Percentiles rank a stretch among this genome's conserved stretches.
Conservation (phyloP, 2,113 vertebrate species). For the Mungos mungo region DNA sequence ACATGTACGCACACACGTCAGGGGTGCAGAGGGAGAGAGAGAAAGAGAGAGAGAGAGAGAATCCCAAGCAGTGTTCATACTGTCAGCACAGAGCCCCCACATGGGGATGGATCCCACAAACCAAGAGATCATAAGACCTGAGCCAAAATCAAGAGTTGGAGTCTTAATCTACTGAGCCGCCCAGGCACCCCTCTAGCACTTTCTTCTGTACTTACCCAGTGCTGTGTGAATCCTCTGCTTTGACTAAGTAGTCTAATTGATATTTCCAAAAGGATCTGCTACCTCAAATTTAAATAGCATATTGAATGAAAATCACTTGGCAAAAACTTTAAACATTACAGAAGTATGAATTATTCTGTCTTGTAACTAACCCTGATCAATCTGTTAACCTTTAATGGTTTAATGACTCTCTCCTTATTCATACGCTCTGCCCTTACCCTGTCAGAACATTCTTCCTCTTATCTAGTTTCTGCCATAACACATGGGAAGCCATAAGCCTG, state of each 20-base stretch:
- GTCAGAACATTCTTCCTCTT: not conserved
- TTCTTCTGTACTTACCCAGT: not conserved
- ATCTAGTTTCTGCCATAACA: not conserved
- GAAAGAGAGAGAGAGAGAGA: too few species aligned
- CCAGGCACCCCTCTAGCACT: too few species aligned
- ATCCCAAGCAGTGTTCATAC: too few species aligned
- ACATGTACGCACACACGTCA: too few species aligned
- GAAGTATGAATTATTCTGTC: not conserved
- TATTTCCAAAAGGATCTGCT: slow-evolving; percentile 4
- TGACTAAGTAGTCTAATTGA: not conserved
- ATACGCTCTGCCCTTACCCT: not conserved
- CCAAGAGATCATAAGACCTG: too few species aligned
- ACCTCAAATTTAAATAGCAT: not conserved
- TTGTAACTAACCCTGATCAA: not conserved
- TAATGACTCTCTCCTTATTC: not conserved
- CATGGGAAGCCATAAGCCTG: not conserved
- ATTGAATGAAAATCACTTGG: not conserved
- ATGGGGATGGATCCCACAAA: too few species aligned
- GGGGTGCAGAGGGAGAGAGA: too few species aligned
- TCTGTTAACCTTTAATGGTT: not conserved
- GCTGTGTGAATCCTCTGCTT: not conserved
- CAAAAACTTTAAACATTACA: not conserved
- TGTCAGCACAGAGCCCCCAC: too few species aligned
- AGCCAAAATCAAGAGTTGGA: too few species aligned
- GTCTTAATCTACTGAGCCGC: too few species aligned